Base-by-base conservation (phyloP, 2,797 vertebrate genomes). In the Eurystomus glaucurus region DNA sequence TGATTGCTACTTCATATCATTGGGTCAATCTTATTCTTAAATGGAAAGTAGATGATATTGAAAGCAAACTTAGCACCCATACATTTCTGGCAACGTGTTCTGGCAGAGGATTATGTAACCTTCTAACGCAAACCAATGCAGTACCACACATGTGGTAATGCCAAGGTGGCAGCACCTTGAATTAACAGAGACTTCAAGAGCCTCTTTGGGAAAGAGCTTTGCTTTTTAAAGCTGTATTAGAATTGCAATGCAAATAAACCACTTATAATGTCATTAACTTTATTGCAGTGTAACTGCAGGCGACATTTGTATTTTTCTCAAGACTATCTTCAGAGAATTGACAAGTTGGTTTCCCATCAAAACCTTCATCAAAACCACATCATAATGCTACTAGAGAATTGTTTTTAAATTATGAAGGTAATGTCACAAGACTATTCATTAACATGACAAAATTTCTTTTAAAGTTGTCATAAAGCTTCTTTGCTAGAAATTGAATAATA, bases 401-500 rank as follows among this genome's bases (percentile, higher is more conserved):
- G 25, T 60, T 61, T 76, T 62, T 11, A 90, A 52, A 94, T 86
- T 58, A 21, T 19, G 71, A 93, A 94, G n/a, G 83, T 82, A 94
- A 88, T 60, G 62, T 62, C 78, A 92, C 31, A 74, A 20, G 41
- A 94, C 70, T 88, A 72, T 78, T 91, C 26, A 80, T 71, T 84
- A 88, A 54, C 2, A 17, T 51, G 61, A 54, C 29, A 81, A 70
- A 37, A 84, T 52, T 84, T 54, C 10, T 80, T 91, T 75, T 33
- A 51, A 91, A 91, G 23, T 62, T 90, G 28, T 55, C 52, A 68
- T 82, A 80, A 88, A 80, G 15, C 2, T 16, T 69, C 68, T 77
- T 88, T 54, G 20, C 75, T 69, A 94, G 20, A 93, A 84, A 94
- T 33, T 82, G 39, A 51, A 61, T 51, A 39, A 89, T 62, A 77